phyloP scores from a whole-genome alignment of 2,113 vertebrate species.

The Panthera uncia region DNA sequence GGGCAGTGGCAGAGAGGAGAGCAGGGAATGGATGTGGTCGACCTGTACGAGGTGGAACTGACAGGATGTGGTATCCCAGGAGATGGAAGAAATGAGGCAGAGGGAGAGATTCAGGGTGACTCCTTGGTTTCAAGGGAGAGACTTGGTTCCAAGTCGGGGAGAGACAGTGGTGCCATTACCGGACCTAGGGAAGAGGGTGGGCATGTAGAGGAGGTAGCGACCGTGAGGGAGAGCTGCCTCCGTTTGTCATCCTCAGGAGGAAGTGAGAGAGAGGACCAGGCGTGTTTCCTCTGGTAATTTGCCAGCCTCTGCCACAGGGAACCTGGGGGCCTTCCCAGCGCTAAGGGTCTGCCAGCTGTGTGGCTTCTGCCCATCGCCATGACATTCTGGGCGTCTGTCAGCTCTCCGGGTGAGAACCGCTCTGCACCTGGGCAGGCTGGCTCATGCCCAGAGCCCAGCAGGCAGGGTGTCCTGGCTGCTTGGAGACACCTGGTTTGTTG shows the following conservation, averaged over 20 bases:
- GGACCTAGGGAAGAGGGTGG: not conserved
- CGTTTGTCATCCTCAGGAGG: not conserved
- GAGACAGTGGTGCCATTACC: not conserved
- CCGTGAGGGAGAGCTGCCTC: not conserved
- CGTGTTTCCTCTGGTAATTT: not conserved
- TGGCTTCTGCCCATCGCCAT: not conserved
- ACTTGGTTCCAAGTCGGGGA: too few relatives aligned
- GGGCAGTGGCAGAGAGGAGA: not conserved
- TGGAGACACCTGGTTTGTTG: not conserved
- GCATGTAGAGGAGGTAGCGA: not conserved
- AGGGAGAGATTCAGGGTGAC: not conserved
- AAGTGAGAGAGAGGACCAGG: not conserved
- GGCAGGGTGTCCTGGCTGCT: not conserved
- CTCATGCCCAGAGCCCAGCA: not conserved
- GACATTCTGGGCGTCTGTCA: not conserved
- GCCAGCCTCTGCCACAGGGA: not conserved
- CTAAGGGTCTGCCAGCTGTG: not conserved
- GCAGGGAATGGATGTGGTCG: not conserved
- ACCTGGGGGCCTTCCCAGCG: not conserved
- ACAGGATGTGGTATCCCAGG: not conserved
- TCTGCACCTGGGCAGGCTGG: constrained; percentile 20
- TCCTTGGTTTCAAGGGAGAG: not conserved
- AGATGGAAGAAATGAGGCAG: not conserved
- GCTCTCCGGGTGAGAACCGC: not conserved
- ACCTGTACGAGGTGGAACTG: not conserved